Conservation (phyloP, 2,888 invertebrate species). For the Spodoptera picta region DNA sequence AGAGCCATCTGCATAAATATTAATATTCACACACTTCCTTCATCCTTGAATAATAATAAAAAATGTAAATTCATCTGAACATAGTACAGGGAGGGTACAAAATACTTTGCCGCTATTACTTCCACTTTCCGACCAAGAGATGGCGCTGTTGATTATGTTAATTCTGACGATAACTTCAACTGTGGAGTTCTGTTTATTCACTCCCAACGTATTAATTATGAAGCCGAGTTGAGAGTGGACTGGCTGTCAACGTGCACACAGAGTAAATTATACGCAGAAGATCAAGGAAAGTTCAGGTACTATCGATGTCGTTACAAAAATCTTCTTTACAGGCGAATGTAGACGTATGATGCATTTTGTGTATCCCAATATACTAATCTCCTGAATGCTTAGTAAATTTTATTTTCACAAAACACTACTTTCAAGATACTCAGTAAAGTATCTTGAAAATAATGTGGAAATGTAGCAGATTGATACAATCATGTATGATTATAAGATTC, state of each 20-base stretch:
- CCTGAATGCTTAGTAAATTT: no score
- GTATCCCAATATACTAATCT: no score
- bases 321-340: no score
- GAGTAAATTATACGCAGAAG: background rate
- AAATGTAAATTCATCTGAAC: conserved; percentile 35
- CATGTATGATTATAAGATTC: no score
- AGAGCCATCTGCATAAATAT: conserved; percentile 21
- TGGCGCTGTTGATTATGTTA: conserved; percentile 44
- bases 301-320: no score
- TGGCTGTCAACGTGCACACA: conserved; percentile 8
- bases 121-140: conserved; percentile 11
- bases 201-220: conserved; percentile 45
- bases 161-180: conserved; percentile 35
- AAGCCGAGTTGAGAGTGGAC: conserved; percentile 30
- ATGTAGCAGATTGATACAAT: no score
- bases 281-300: no score
- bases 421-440: no score
- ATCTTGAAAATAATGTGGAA: no score
- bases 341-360: no score
- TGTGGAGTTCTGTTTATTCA: conserved; percentile 36
- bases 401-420: no score
- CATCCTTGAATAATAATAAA: conserved; percentile 24
- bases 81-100: conserved; percentile 9
- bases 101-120: conserved; percentile 30
- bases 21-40: conserved; percentile 23